Conservation (phyloP, 2,113 vertebrate species). For the Clarias macrocephalus region DNA sequence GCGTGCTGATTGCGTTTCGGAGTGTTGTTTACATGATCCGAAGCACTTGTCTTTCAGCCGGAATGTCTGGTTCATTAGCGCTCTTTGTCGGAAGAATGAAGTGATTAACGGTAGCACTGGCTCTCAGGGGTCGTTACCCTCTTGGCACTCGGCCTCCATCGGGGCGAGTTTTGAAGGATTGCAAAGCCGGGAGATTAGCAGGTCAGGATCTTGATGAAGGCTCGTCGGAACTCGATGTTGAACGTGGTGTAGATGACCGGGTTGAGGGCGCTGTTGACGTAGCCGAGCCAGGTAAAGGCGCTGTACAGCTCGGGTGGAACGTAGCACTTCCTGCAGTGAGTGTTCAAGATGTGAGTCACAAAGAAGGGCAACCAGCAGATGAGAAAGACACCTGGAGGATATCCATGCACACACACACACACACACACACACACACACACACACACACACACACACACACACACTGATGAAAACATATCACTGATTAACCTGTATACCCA, state of each 20-base stretch:
- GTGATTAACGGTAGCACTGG: background rate
- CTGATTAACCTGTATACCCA: conserved; percentile 23
- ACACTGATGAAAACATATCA: conserved; percentile 28
- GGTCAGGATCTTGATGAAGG: conserved; percentile 92
- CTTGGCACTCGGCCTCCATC: background rate
- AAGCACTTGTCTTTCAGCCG: background rate
- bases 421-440: background rate
- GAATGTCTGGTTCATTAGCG: background rate
- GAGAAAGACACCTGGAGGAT: conserved; percentile 83
- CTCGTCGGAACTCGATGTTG: conserved; percentile 89
- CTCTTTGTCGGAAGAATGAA: background rate
- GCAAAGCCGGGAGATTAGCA: conserved; percentile 69
- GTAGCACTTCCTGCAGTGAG: conserved; percentile 85
- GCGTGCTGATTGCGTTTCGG: background rate
- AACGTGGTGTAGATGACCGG: conserved; percentile 93
- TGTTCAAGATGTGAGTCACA: conserved; percentile 89
- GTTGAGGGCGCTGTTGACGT: conserved; percentile 91
- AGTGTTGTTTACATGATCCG: background rate
- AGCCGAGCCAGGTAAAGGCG: conserved; percentile 91
- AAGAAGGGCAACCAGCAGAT: conserved; percentile 96
- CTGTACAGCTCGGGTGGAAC: conserved; percentile 85
- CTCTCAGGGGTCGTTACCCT: background rate
- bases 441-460: background rate
- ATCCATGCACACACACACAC: conserved; percentile 29
- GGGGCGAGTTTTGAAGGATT: background rate